Percentiles rank a stretch among this genome's conserved stretches.
Evolutionary conservation across 1,140 invertebrate genomes (phyloP).

Genomic region (Chrysomallon squamiferum): DNA sequence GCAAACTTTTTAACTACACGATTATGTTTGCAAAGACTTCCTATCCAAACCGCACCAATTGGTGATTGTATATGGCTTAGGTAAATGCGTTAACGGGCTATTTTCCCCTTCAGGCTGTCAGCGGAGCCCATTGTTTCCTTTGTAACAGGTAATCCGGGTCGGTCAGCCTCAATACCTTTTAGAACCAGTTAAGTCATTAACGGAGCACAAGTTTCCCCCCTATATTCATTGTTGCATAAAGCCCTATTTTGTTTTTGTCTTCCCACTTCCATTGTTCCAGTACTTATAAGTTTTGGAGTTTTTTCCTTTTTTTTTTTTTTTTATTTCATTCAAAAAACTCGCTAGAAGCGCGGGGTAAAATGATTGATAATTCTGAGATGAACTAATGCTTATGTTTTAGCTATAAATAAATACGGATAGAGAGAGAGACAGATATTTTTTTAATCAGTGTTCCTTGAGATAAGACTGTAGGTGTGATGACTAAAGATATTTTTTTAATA

Average conservation of each 20-base stretch:
- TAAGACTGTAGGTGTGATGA: no score
- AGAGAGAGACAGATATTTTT: no score
- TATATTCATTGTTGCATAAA: conserved; percentile 7
- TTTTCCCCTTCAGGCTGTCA: conserved; percentile 9
- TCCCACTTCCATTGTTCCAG: no score
- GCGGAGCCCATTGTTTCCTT: conserved; percentile 7
- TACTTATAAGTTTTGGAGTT: no score
- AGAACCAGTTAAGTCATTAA: conserved; percentile 20
- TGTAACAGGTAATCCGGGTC: conserved; percentile 12
- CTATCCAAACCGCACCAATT: conserved; percentile 11
- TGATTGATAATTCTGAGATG: no score
- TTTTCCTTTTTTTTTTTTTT: no score
- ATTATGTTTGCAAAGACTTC: conserved; percentile 12
- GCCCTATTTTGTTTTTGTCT: conserved; percentile 5
- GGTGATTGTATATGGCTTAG: conserved; percentile 17
- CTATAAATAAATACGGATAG: no score
- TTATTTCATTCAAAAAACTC: no score
- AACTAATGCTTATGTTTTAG: no score
- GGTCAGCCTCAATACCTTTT: conserved; percentile 6
- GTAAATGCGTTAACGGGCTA: conserved; percentile 25
- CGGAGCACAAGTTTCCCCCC: conserved; percentile 3
- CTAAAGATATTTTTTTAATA: no score
- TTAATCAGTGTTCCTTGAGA: no score
- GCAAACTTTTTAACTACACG: neutral
- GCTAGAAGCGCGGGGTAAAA: no score